These are phyloP conservation scores for Calidris pugnax DNA, from an alignment of 2,113 vertebrate species.

Conservation along the genomic window DNA sequence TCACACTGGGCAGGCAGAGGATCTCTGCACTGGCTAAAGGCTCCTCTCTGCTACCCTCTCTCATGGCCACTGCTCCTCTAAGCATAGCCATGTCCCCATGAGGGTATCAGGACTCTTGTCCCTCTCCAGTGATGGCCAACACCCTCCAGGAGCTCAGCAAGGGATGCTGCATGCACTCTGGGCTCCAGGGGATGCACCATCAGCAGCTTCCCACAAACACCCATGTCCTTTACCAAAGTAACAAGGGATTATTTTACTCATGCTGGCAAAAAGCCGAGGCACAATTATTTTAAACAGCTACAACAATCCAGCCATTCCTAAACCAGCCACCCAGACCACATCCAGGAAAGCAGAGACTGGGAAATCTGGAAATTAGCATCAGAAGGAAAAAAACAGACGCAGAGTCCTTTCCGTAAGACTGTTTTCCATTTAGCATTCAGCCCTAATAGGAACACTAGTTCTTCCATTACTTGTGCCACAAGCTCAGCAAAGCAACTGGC, in stretches of 20 bases:
- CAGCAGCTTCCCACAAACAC: background rate
- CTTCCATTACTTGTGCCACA: background rate
- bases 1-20: background rate
- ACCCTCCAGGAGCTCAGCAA: background rate
- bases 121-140: background rate
- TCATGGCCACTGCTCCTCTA: background rate
- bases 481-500: background rate
- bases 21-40: background rate
- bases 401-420: background rate
- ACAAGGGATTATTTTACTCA: background rate
- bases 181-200: background rate
- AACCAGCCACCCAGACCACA: background rate
- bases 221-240: background rate
- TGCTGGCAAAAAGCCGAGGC: background rate
- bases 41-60: background rate
- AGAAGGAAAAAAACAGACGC: rapidly evolving
- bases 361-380: background rate
- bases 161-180: background rate
- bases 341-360: background rate
- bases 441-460: background rate
- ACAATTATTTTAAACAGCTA: background rate
- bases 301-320: background rate
- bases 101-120: background rate
- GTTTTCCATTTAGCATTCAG: background rate
- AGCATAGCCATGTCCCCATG: background rate